A percentile compares a stretch with the other conserved stretches of the same genome.
phyloP scores from a whole-genome alignment of 2,888 invertebrate genomes.

The Trilocha varians region DNA sequence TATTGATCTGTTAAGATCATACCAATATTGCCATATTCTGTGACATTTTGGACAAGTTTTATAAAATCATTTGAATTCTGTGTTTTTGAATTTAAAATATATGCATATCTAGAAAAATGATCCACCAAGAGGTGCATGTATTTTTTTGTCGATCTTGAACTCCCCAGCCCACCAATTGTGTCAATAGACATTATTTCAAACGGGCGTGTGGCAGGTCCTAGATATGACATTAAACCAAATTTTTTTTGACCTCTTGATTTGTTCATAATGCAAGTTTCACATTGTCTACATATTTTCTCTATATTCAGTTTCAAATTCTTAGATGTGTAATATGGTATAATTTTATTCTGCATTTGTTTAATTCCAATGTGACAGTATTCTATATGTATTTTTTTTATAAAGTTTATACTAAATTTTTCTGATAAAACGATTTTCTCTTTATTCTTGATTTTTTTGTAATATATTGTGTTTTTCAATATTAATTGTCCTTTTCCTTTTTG shows the following conservation, averaged over 20 bases:
- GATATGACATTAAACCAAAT: conserved; percentile 19
- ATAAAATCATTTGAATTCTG: too few relatives aligned
- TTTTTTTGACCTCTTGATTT: conserved; percentile 15
- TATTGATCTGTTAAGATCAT: too few relatives aligned
- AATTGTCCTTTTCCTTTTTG: neutral
- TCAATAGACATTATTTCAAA: too few relatives aligned
- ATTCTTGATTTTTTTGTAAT: neutral
- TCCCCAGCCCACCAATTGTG: too few relatives aligned
- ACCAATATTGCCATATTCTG: too few relatives aligned
- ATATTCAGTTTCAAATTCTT: conserved; percentile 14
- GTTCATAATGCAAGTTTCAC: conserved; percentile 4
- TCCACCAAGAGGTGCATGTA: too few relatives aligned
- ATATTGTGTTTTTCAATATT: conserved; percentile 1
- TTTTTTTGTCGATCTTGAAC: too few relatives aligned
- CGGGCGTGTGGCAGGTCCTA: too few relatives aligned
- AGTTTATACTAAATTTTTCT: conserved; percentile 16
- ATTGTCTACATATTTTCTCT: neutral
- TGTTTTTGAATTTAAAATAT: too few relatives aligned
- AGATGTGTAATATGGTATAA: conserved; percentile 11
- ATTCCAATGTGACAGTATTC: conserved; percentile 15
- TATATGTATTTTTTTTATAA: conserved; percentile 15
- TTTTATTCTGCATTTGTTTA: conserved; percentile 13
- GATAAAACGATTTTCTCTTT: conserved; percentile 15
- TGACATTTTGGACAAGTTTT: too few relatives aligned
- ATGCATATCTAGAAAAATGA: too few relatives aligned